Evolutionary conservation across 2,888 invertebrate species (phyloP).

Genomic region (Lypha dubia): DNA sequence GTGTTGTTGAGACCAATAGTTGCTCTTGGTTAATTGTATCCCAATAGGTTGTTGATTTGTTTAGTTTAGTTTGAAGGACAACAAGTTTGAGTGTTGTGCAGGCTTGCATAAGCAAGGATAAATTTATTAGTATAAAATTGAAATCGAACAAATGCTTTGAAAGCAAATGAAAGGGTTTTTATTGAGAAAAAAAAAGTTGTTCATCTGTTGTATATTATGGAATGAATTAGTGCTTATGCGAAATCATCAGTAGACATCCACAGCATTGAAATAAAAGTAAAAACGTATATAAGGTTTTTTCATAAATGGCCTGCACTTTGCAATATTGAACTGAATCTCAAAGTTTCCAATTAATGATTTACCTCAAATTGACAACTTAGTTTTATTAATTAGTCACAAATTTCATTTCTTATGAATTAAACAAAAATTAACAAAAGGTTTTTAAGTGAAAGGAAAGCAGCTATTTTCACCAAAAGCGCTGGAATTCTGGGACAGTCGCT

Average conservation of each 20-base stretch:
- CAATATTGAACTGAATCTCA: too few relatives aligned
- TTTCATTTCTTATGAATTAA: too few relatives aligned
- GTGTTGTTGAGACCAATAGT: slow-evolving; percentile 57
- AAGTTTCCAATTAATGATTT: too few relatives aligned
- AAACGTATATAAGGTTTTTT: slow-evolving; percentile 3
- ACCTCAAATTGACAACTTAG: too few relatives aligned
- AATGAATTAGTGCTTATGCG: too few relatives aligned
- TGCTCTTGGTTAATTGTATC: slow-evolving; percentile 43
- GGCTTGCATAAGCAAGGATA: background rate
- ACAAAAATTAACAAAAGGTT: too few relatives aligned
- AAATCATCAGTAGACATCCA: too few relatives aligned
- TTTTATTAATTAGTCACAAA: too few relatives aligned
- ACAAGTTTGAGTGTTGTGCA: slow-evolving; percentile 30
- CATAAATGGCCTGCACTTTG: slow-evolving; percentile 5
- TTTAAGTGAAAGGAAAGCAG: too few relatives aligned
- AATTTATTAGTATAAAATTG: background rate
- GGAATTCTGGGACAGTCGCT: too few relatives aligned
- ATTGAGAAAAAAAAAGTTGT: background rate
- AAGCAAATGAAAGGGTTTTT: slow-evolving; percentile 32
- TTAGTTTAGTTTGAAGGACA: slow-evolving; percentile 60
- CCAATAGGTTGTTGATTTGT: slow-evolving; percentile 59
- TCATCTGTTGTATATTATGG: slow-evolving; percentile 4
- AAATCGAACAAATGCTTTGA: background rate
- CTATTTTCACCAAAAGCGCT: too few relatives aligned
- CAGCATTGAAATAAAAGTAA: too few relatives aligned